Base-by-base conservation (phyloP, 2,113 vertebrate genomes). In the Nesoenas mayeri region DNA sequence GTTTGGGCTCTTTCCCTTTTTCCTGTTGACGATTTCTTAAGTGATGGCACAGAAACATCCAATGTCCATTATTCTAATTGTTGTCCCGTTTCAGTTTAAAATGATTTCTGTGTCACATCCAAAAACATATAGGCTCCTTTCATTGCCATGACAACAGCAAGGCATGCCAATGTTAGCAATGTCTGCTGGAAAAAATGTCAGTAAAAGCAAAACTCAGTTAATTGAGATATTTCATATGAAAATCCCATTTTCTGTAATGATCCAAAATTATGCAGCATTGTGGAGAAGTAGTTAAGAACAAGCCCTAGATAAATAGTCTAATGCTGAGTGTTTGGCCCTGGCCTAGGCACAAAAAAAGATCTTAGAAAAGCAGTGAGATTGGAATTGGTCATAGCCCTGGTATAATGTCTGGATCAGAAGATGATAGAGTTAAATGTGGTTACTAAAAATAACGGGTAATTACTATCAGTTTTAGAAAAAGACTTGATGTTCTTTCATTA, bases 141-240 rank as follows among this genome's bases (percentile, higher is more conserved):
- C 32, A 88, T 96, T 94, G 85, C 95, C 92, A 94, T 97, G 95
- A 84, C 95, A 96, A 96, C 95, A 65, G 75, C 40, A 85, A 91
- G 72, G 42, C 79, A 81, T 91, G 77, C 79, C 82, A 83, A 64
- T 62, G 85, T 69, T 94, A 86, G 82, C 44, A 56, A 47, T 57
- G 69, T 81, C 61, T 93, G 65, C 73, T 88, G 69, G 67, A 92
- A 82, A 81, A 87, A 87, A 51, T 6, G 50, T 61, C 85, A 78
- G 64, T 90, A 84, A 80, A 95, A 93, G 85, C 42, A 79, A 92
- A 94, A 73, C 42, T 54, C 47, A 51, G 54, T 82, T 87, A 89
- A 89, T 65, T 77, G 72, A 73, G 51, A 16, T 66, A 66, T 86
- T 96, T 90, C 6, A 36, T 38, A 36, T 74, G 42, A 29, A 80